A percentile compares a stretch with the other conserved stretches of the same genome.
Conservation (phyloP, 1,140 invertebrate species). For the Pseudomyrmex flavicornis region DNA sequence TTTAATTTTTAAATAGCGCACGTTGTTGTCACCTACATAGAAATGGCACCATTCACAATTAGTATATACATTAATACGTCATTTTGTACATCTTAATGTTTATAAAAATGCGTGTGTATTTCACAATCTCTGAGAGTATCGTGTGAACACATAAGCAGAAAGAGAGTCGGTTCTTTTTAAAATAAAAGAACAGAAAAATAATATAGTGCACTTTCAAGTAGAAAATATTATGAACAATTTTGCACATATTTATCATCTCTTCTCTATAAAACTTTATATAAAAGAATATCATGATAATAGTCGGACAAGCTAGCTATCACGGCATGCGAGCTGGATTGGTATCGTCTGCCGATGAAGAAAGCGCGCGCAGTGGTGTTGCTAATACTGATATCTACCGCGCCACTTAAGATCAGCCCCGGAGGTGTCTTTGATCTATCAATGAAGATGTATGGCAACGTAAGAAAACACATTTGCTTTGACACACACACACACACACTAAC, state of each 20-base stretch:
- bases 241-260: neutral
- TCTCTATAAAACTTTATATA: neutral
- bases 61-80: too few relatives aligned
- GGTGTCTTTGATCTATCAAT: constrained; percentile 65
- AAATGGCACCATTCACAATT: too few relatives aligned
- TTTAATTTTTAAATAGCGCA: too few relatives aligned
- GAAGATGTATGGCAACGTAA: constrained; percentile 69
- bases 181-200: neutral
- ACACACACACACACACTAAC: too few relatives aligned
- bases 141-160: neutral
- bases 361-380: constrained; percentile 63
- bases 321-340: constrained; percentile 69
- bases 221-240: constrained; percentile 35
- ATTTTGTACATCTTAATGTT: too few relatives aligned
- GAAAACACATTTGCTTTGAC: constrained; percentile 8
- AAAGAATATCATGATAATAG: constrained; percentile 42
- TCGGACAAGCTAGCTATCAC: constrained; percentile 63
- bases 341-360: constrained; percentile 63
- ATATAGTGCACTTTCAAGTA: constrained; percentile 39
- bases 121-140: neutral
- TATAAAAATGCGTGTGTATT: too few relatives aligned
- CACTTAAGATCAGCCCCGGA: constrained; percentile 66
- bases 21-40: too few relatives aligned
- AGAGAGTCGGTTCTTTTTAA: neutral
- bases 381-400: constrained; percentile 66